phyloP scores from a whole-genome alignment of 1,140 invertebrate genomes.

The Parasteatoda tepidariorum region DNA sequence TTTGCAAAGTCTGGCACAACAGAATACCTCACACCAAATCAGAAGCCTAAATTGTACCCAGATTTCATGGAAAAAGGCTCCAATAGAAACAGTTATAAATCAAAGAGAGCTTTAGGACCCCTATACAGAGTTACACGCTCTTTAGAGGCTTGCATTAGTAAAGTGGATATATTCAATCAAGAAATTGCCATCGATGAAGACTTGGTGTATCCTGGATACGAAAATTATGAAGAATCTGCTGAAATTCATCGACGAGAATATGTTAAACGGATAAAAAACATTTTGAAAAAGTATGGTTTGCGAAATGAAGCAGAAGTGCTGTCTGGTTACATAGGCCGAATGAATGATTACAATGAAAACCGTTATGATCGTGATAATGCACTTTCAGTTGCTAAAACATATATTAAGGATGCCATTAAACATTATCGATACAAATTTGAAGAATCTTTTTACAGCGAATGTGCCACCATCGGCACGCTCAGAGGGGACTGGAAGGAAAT shows the following conservation, averaged over 20 bases:
- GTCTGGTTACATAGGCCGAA: constrained; percentile 47
- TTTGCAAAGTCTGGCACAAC: constrained; percentile 65
- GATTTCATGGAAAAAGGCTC: constrained; percentile 65
- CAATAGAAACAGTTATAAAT: constrained; percentile 63
- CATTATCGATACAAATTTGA: constrained; percentile 5
- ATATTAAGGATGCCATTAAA: constrained; percentile 25
- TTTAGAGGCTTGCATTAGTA: constrained; percentile 47
- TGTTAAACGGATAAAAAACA: constrained; percentile 60
- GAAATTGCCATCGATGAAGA: constrained; percentile 16
- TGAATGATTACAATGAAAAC: constrained; percentile 41
- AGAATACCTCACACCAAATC: constrained; percentile 53
- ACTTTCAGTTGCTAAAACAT: constrained; percentile 8
- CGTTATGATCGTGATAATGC: constrained; percentile 35
- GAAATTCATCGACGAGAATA: constrained; percentile 53
- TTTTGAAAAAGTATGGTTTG: constrained; percentile 65
- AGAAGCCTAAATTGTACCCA: constrained; percentile 64
- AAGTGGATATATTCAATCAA: constrained; percentile 3
- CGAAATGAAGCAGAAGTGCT: constrained; percentile 64
- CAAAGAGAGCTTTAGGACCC: constrained; percentile 63
- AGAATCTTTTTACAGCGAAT: constrained; percentile 1
- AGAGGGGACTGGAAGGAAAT: background rate
- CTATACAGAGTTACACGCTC: constrained; percentile 62
- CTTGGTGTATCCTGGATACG: constrained; percentile 60
- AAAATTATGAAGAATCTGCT: constrained; percentile 60
- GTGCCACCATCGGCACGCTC: no score